Conservation (phyloP, 2,113 vertebrate species). For the Equus przewalskii region DNA sequence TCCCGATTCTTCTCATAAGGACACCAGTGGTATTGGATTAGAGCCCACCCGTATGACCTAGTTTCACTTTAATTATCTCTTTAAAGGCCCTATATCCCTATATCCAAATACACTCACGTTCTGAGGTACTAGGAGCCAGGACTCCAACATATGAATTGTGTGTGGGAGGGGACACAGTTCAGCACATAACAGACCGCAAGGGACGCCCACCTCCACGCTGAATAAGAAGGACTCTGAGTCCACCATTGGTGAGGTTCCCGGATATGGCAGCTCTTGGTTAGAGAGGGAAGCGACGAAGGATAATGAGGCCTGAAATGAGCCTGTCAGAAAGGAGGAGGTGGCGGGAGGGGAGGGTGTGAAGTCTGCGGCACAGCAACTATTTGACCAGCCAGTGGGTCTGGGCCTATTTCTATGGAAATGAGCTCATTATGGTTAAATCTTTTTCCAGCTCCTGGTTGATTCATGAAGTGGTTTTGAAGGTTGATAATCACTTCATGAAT, state of each 20-base stretch:
- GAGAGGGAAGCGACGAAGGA: constrained; percentile 67
- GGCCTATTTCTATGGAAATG: constrained; percentile 86
- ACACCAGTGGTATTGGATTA: neutral
- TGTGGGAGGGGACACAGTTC: neutral
- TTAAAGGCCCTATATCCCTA: neutral
- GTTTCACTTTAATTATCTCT: neutral
- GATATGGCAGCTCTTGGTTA: constrained; percentile 52
- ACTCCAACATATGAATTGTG: neutral
- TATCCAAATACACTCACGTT: neutral
- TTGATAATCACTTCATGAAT: constrained; percentile 84
- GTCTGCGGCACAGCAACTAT: constrained; percentile 74
- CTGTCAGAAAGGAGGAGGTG: constrained; percentile 60
- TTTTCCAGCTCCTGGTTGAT: constrained; percentile 81
- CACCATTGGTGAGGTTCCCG: constrained; percentile 55
- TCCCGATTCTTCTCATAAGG: neutral
- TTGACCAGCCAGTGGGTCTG: constrained; percentile 75
- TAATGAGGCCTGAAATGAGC: constrained; percentile 78
- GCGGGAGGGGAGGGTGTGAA: constrained; percentile 48
- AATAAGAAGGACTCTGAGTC: neutral
- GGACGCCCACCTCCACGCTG: neutral
- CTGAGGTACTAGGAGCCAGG: too few relatives aligned
- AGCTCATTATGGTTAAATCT: constrained; percentile 83
- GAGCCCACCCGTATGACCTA: neutral
- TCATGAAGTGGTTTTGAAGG: constrained; percentile 84
- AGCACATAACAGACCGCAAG: neutral